These are phyloP conservation scores for Channa striata DNA, from an alignment of 2,797 vertebrate genomes.

Conservation along the genomic window DNA sequence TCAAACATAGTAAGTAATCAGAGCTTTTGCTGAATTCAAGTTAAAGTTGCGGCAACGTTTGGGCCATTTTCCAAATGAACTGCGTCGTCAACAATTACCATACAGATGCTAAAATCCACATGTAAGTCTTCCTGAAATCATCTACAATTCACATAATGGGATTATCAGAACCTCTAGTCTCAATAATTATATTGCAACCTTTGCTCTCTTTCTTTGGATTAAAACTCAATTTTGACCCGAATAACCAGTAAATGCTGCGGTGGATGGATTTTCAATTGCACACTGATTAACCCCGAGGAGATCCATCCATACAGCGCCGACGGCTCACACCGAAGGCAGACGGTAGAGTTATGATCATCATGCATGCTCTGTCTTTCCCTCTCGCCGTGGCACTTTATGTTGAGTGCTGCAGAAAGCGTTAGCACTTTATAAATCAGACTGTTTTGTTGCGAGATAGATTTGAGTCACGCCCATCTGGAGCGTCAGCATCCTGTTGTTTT, in stretches of 20 bases:
- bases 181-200: constrained; percentile 41
- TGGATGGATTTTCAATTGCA: constrained; percentile 61
- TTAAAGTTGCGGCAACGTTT: too few relatives aligned
- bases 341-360: constrained; percentile 25
- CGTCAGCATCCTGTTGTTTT: constrained; percentile 4
- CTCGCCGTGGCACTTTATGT: neutral
- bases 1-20: neutral
- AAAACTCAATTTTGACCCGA: constrained; percentile 66
- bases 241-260: constrained; percentile 66
- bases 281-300: constrained; percentile 41
- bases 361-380: neutral
- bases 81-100: too few relatives aligned
- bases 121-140: neutral
- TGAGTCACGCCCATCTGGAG: neutral
- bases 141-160: constrained; percentile 42
- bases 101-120: too few relatives aligned
- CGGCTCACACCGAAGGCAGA: constrained; percentile 4
- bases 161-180: constrained; percentile 54
- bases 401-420: constrained; percentile 11
- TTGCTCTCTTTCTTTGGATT: constrained; percentile 40
- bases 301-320: constrained; percentile 39
- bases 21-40: too few relatives aligned
- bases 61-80: too few relatives aligned
- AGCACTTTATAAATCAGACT: constrained; percentile 4
- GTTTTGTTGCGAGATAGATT: neutral